A percentile compares a stretch with the other conserved stretches of the same genome.
phyloP scores from a whole-genome alignment of 2,888 invertebrate genomes.

The Nomada hirtipes region DNA sequence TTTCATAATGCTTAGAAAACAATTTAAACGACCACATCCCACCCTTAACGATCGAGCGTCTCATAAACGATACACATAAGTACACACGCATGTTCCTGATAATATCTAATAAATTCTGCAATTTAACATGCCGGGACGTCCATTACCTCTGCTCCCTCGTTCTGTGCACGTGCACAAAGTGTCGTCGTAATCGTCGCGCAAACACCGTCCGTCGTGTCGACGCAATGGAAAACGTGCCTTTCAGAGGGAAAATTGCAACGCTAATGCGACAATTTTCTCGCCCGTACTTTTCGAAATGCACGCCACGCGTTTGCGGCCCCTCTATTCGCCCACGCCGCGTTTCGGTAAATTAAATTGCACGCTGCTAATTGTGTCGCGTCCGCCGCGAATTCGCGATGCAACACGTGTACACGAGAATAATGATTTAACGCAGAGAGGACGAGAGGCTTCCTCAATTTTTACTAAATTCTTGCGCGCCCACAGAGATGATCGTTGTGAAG shows the following conservation, averaged over 20 bases:
- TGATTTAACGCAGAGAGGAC: too few species aligned
- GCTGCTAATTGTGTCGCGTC: too few species aligned
- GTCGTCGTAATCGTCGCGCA: conserved; percentile 30
- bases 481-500: background rate
- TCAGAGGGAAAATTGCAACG: conserved; percentile 26
- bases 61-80: conserved; percentile 24
- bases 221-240: conserved; percentile 24
- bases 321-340: too few species aligned
- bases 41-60: conserved; percentile 27
- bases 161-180: conserved; percentile 47
- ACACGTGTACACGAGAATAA: too few species aligned
- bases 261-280: conserved; percentile 10
- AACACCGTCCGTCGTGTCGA: conserved; percentile 16
- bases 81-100: conserved; percentile 51
- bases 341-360: too few species aligned
- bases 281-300: background rate
- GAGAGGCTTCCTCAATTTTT: background rate
- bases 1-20: background rate
- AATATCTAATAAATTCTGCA: conserved; percentile 66
- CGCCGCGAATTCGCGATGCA: too few species aligned
- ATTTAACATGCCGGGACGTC: conserved; percentile 58
- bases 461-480: background rate
- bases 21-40: conserved; percentile 36
- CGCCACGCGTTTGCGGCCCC: too few species aligned
- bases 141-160: conserved; percentile 59